These are phyloP conservation scores for Cyprinus carpio DNA, from an alignment of 2,113 vertebrate genomes.

Conservation along the genomic window DNA sequence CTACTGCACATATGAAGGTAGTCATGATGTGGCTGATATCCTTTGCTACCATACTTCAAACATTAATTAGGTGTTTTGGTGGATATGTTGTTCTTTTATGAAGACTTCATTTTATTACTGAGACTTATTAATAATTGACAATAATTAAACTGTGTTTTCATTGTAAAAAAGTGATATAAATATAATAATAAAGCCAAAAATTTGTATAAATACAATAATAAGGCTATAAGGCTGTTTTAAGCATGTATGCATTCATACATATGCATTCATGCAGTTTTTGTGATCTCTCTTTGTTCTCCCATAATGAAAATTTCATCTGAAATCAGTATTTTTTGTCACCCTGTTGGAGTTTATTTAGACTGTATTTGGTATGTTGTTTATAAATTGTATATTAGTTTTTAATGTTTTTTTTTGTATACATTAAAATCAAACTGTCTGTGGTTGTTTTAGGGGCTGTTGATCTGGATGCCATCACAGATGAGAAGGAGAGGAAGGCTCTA, in stretches of 20 bases:
- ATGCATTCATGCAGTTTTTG: neutral
- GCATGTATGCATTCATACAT: neutral
- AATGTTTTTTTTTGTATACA: neutral
- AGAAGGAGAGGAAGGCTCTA: conserved; percentile 94
- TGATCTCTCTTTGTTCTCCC: neutral
- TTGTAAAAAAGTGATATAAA: too few relatives aligned
- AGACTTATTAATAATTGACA: too few relatives aligned
- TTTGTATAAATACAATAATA: neutral
- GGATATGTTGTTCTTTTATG: too few relatives aligned
- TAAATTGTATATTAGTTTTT: too few relatives aligned
- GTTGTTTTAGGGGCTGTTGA: conserved; percentile 87
- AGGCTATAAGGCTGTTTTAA: neutral
- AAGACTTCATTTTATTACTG: too few relatives aligned
- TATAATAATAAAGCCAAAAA: too few relatives aligned
- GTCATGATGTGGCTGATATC: neutral
- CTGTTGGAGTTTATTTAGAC: neutral
- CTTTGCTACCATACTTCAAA: neutral
- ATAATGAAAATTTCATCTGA: neutral
- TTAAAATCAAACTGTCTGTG: neutral
- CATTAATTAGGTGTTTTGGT: neutral
- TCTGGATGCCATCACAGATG: conserved; percentile 92
- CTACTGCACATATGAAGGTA: conserved; percentile 87
- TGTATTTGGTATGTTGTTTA: neutral
- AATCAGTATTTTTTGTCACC: neutral
- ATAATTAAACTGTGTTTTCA: neutral